Conservation (phyloP, 2,113 vertebrate species). For the Nibea coibor region DNA sequence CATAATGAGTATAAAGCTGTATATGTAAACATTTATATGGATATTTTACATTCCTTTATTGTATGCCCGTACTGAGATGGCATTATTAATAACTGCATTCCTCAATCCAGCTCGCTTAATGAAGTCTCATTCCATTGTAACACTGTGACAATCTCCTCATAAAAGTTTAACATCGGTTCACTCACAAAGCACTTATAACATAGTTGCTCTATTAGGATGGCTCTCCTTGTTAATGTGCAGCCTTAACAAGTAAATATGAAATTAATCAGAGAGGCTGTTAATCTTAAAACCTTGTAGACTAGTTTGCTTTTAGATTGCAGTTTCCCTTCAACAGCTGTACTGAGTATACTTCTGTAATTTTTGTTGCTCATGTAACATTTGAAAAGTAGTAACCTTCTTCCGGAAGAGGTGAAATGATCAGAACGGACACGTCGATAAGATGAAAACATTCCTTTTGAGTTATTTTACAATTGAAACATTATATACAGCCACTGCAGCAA, state of each 20-base stretch:
- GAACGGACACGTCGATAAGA: slow-evolving; percentile 30
- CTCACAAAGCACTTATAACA: slow-evolving; percentile 11
- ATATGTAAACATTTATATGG: slow-evolving; percentile 76
- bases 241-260: slow-evolving; percentile 39
- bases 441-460: slow-evolving; percentile 43
- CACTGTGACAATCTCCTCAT: slow-evolving; percentile 80
- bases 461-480: slow-evolving; percentile 11
- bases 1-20: slow-evolving; percentile 73
- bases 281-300: slow-evolving; percentile 39
- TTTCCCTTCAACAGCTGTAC: slow-evolving; percentile 37
- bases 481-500: slow-evolving; percentile 19
- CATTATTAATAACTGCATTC: slow-evolving; percentile 61
- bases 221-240: slow-evolving; percentile 51
- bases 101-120: slow-evolving; percentile 47
- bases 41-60: slow-evolving; percentile 77
- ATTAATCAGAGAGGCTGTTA: slow-evolving; percentile 29
- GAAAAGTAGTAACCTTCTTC: slow-evolving; percentile 3
- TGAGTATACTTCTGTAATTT: slow-evolving; percentile 43
- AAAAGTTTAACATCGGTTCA: slow-evolving; percentile 29
- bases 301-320: slow-evolving; percentile 47
- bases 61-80: slow-evolving; percentile 45
- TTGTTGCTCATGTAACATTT: slow-evolving; percentile 48
- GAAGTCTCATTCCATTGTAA: slow-evolving; percentile 76
- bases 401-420: slow-evolving; percentile 3
- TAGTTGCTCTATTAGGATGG: slow-evolving; percentile 40